Percentiles rank a stretch among this genome's conserved stretches.
Evolutionary conservation across 1,140 invertebrate genomes (phyloP).

Genomic region (Orchesella cincta): DNA sequence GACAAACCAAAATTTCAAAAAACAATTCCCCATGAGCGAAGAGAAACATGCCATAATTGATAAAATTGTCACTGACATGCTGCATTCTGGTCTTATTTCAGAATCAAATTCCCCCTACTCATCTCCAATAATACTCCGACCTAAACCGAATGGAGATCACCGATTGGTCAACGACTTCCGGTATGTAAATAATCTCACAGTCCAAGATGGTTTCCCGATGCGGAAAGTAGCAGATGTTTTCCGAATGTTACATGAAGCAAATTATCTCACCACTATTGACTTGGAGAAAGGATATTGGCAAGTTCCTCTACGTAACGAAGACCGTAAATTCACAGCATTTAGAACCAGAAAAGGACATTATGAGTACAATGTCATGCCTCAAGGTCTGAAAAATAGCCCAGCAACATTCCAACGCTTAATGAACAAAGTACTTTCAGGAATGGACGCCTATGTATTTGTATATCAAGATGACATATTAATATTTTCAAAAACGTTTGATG

Average conservation of each 20-base stretch:
- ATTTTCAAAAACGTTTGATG: conserved; percentile 44
- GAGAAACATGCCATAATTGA: background rate
- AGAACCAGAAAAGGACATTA: background rate
- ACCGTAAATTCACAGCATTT: background rate
- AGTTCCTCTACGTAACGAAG: too few species aligned
- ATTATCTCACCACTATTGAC: conserved; percentile 9
- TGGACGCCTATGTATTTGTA: background rate
- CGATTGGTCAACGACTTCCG: conserved; percentile 33
- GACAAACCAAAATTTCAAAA: conserved; percentile 1
- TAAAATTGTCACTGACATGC: conserved; percentile 31
- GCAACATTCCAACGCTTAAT: background rate
- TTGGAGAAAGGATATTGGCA: conserved; percentile 59
- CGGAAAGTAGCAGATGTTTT: conserved; percentile 21
- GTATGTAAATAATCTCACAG: conserved; percentile 2
- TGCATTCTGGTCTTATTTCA: conserved; percentile 32
- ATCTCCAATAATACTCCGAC: conserved; percentile 25
- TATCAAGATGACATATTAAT: background rate
- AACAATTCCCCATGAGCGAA: background rate
- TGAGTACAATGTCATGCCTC: background rate
- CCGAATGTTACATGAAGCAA: conserved; percentile 4
- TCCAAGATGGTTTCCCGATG: conserved; percentile 31
- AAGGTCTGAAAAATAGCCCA: background rate
- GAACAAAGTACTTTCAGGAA: conserved; percentile 50
- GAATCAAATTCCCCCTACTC: conserved; percentile 15
- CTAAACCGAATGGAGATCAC: conserved; percentile 1